Conservation (phyloP, 1,140 invertebrate genomes). For the Akabosia matsudoensis region DNA sequence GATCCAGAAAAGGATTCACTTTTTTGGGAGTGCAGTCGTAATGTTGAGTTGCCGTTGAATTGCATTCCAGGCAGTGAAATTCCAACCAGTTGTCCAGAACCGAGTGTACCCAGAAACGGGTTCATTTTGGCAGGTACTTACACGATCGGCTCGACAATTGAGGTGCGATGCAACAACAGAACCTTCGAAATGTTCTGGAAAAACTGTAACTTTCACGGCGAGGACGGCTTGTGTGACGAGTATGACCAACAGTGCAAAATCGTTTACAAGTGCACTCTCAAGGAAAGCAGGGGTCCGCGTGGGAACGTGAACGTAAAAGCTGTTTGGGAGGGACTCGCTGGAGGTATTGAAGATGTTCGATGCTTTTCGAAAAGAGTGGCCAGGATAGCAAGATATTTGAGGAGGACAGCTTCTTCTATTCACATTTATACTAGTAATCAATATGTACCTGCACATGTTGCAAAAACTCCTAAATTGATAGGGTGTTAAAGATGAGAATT, state of each 20-base stretch:
- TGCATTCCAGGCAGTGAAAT: not conserved
- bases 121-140: not conserved
- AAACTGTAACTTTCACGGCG: not conserved
- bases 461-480: no score
- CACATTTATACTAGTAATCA: not conserved
- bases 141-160: not conserved
- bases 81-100: not conserved
- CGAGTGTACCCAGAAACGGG: not conserved
- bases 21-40: not conserved
- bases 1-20: not conserved
- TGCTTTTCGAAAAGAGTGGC: not conserved
- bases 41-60: not conserved
- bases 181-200: not conserved
- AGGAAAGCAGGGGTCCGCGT: not conserved
- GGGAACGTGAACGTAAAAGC: not conserved
- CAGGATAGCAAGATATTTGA: not conserved
- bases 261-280: not conserved
- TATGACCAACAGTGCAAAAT: constrained; percentile 9
- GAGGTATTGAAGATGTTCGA: not conserved
- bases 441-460: not conserved
- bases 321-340: not conserved
- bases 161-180: not conserved
- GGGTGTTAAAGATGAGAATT: no score
- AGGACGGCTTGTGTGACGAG: not conserved
- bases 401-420: not conserved